Base-by-base conservation (phyloP, 2,888 invertebrate species). In the Rhingia rostrata region DNA sequence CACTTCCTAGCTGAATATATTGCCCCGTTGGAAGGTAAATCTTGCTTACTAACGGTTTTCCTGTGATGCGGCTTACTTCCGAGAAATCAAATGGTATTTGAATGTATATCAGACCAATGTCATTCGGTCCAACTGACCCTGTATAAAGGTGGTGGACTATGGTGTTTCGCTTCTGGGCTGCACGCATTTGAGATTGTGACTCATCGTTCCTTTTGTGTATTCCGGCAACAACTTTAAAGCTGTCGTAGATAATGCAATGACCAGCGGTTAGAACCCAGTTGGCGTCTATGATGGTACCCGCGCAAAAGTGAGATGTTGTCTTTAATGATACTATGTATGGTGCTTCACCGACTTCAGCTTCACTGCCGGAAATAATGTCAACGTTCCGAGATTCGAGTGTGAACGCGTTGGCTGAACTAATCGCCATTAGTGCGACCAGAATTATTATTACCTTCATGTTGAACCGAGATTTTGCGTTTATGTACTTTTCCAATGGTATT, bases 71-170 rank as follows among this genome's bases (percentile, higher is more conserved):
- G 3, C 49, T 66, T 2, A 63, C 14, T 41, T 88, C 88, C 35
- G 87, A 89, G 30, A 91, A 88, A 43, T 89, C 64, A 51, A 91
- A 89, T 9, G 89, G 83, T 10, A 81, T 45, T 0, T 74, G 75
- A 37, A 90, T 47, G 49, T 87, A 87, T 56, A 94, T 87, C n/a
- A 94, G 87, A 30, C 93, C 94, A 56, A 94, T 92, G 87, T 94
- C 94, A 84, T 93, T 90, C 80, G 92, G 91, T 2, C 91, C 91
- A 9, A 30, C n/a, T 5, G 51, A 90, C 35, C 92, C 92, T 51
- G 33, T 41, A 79, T 89, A 91, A 0, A 85, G 49, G 49, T 88
- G 89, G 73, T 93, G 92, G 2, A 89, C 81, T 2, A 89, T 72
- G 30, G 88, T 83, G 0, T 86, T 82, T 6, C 22, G 6, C 6